Conservation (phyloP, 1,140 invertebrate species). For the Wiebesia pumilae region DNA sequence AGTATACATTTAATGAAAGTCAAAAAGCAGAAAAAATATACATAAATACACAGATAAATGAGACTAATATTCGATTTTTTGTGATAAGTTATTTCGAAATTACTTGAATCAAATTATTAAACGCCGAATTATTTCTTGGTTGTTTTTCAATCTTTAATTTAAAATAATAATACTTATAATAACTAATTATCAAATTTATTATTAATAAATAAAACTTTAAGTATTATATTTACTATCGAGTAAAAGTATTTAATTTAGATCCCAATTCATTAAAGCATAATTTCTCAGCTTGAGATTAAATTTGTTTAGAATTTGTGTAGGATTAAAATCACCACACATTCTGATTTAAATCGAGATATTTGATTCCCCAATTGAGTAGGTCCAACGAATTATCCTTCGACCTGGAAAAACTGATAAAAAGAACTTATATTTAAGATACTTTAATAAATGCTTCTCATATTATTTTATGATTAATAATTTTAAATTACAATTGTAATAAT, state of each 20-base stretch:
- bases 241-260: no score
- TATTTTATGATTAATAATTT: slow-evolving; percentile 34
- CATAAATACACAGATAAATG: neutral
- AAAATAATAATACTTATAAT: neutral
- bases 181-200: neutral
- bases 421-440: slow-evolving; percentile 17
- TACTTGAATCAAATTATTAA: neutral
- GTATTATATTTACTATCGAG: no score
- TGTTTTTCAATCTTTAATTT: neutral
- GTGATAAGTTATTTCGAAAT: slow-evolving; percentile 14
- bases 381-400: slow-evolving; percentile 65
- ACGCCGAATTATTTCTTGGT: neutral
- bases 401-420: slow-evolving; percentile 60
- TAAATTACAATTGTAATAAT: neutral
- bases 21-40: neutral
- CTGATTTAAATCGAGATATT: slow-evolving; percentile 66
- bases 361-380: slow-evolving; percentile 67
- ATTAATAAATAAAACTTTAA: neutral
- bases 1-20: neutral
- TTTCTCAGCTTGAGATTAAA: no score
- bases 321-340: slow-evolving; percentile 59
- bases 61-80: neutral
- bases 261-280: no score
- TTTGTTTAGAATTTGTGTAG: no score
- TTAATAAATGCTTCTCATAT: slow-evolving; percentile 33